Percentiles rank a stretch among this genome's conserved stretches.
Conservation (phyloP, 2,797 vertebrate species). For the Poliocrania exsul region DNA sequence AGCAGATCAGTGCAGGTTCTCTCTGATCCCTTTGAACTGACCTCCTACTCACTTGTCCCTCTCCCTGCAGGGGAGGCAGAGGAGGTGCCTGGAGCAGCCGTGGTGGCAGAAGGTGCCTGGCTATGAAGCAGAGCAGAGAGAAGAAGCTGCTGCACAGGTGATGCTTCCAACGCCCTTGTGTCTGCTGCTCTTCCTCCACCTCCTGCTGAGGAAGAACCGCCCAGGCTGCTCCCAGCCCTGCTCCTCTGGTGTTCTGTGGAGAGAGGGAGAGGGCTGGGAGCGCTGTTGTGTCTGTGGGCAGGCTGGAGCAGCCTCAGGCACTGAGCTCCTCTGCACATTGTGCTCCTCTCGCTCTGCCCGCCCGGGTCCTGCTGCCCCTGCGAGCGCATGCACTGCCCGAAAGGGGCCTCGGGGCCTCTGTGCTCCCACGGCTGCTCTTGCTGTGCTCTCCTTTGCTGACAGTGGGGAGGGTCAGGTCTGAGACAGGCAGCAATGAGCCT, state of each 20-base stretch:
- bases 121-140: background rate
- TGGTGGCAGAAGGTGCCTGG: fast-evolving
- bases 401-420: background rate
- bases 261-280: background rate
- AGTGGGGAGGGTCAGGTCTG: fast-evolving
- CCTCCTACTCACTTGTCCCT: background rate
- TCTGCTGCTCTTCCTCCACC: background rate
- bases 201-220: background rate
- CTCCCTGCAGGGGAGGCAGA: background rate
- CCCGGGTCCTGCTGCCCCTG: background rate
- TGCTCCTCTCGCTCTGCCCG: background rate
- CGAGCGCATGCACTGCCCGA: background rate
- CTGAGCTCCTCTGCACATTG: background rate
- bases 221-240: background rate
- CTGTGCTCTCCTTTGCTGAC: background rate
- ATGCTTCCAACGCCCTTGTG: background rate
- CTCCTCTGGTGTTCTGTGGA: background rate
- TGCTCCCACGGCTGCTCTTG: fast-evolving
- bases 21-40: background rate
- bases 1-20: background rate
- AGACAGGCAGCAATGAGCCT: fast-evolving
- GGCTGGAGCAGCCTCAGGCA: background rate
- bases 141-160: background rate
- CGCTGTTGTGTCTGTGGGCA: background rate
- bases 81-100: fast-evolving